These are phyloP conservation scores for Pachypeltis micranthus DNA, from an alignment of 1,140 invertebrate genomes.

Conservation along the genomic window DNA sequence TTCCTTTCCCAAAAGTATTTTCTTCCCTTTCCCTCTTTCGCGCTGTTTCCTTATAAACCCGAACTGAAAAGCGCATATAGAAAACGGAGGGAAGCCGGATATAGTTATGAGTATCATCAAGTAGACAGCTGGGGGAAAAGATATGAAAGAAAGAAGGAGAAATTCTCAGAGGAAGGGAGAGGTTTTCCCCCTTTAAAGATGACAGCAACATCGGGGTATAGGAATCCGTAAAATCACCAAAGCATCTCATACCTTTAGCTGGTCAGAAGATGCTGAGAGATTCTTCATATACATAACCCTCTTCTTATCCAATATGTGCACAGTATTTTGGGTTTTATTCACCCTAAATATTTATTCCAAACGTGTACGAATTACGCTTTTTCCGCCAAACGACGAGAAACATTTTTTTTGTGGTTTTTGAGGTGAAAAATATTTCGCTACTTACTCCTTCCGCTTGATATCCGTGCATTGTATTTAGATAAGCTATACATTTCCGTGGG, in stretches of 20 bases:
- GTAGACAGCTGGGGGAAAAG: conserved; percentile 1
- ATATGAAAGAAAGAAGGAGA: conserved; percentile 1
- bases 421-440: too few species aligned
- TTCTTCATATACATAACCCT: too few species aligned
- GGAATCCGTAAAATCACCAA: not conserved
- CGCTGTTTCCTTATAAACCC: not conserved
- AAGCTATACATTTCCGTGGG: too few species aligned
- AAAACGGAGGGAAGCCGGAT: not conserved
- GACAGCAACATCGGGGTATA: conserved; percentile 2
- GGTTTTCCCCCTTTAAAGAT: not conserved
- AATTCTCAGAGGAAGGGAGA: not conserved
- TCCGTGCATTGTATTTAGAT: too few species aligned
- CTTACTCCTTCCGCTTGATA: too few species aligned
- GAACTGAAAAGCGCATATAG: conserved; percentile 4
- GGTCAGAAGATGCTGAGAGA: not conserved
- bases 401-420: too few species aligned
- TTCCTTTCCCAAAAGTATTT: too few species aligned
- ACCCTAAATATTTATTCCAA: too few species aligned
- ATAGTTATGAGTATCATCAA: conserved; percentile 7
- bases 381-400: too few species aligned
- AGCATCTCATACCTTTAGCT: not conserved
- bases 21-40: not conserved
- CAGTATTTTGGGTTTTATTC: too few species aligned
- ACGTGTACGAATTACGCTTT: too few species aligned
- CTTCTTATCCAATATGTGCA: too few species aligned